phyloP scores from a whole-genome alignment of 2,888 invertebrate genomes.

The Eristalis tenax region DNA sequence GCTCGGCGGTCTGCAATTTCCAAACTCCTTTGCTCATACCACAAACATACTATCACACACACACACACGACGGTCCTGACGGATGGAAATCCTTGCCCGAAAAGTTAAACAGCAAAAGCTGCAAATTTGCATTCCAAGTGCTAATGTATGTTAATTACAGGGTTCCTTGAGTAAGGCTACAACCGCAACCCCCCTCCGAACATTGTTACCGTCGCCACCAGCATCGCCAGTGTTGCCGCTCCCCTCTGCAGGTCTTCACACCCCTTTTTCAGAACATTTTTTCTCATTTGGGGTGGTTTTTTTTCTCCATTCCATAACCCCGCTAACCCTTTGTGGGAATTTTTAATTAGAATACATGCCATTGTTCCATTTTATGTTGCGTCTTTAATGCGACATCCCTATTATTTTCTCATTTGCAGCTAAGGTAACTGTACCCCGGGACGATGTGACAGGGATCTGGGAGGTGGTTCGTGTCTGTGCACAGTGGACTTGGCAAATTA shows the following conservation, averaged over 20 bases:
- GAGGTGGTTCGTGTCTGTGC: conserved; percentile 48
- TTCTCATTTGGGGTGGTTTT: conserved; percentile 33
- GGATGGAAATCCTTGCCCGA: conserved; percentile 61
- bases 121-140: conserved; percentile 76
- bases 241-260: not conserved
- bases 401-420: conserved; percentile 70
- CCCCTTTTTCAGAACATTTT: conserved; percentile 44
- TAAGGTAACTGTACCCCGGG: conserved; percentile 56
- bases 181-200: not conserved
- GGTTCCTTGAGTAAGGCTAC: conserved; percentile 67
- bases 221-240: not conserved
- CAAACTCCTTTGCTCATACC: not conserved
- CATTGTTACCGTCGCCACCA: not conserved
- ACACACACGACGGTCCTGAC: conserved; percentile 30
- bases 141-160: conserved; percentile 81
- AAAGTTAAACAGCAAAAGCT: conserved; percentile 64
- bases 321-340: conserved; percentile 37
- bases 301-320: conserved; percentile 3
- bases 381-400: conserved; percentile 72
- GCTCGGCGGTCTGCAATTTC: not conserved
- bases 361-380: conserved; percentile 70
- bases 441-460: conserved; percentile 32
- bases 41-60: not conserved
- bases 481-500: conserved; percentile 60
- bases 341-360: conserved; percentile 72